A percentile compares a stretch with the other conserved stretches of the same genome.
Evolutionary conservation across 2,113 vertebrate genomes (phyloP).

Genomic region (Megaceryle maxima): DNA sequence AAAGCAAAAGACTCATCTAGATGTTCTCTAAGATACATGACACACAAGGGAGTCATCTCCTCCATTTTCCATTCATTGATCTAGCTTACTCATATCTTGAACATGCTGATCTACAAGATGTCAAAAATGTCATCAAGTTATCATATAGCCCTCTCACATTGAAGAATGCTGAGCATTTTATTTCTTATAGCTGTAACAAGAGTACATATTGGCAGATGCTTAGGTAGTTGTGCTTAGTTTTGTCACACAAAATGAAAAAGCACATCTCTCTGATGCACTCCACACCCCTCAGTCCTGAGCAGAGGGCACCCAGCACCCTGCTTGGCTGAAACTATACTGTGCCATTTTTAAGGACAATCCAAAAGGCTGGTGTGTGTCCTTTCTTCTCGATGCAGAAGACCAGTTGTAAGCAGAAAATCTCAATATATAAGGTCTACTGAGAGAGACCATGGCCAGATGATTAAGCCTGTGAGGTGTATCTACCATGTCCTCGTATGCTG

Average conservation of each 20-base stretch:
- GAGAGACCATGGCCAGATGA: not conserved
- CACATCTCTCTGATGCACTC: not conserved
- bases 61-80: not conserved
- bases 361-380: not conserved
- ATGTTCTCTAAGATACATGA: not conserved
- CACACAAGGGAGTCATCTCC: not conserved
- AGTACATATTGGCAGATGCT: not conserved
- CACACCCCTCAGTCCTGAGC: not conserved
- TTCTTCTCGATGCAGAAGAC: not conserved
- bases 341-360: not conserved
- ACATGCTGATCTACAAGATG: not conserved
- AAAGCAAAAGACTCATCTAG: not conserved
- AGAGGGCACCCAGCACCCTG: not conserved
- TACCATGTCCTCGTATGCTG: not conserved
- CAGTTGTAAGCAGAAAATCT: not conserved
- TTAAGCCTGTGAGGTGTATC: not conserved
- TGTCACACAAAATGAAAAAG: not conserved
- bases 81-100: not conserved
- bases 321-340: not conserved
- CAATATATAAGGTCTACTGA: not conserved
- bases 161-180: not conserved
- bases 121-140: not conserved
- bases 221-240: not conserved
- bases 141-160: not conserved
- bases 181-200: not conserved